A percentile compares a stretch with the other conserved stretches of the same genome.
phyloP scores from a whole-genome alignment of 2,113 vertebrate species.

The Lethenteron reissneri region DNA sequence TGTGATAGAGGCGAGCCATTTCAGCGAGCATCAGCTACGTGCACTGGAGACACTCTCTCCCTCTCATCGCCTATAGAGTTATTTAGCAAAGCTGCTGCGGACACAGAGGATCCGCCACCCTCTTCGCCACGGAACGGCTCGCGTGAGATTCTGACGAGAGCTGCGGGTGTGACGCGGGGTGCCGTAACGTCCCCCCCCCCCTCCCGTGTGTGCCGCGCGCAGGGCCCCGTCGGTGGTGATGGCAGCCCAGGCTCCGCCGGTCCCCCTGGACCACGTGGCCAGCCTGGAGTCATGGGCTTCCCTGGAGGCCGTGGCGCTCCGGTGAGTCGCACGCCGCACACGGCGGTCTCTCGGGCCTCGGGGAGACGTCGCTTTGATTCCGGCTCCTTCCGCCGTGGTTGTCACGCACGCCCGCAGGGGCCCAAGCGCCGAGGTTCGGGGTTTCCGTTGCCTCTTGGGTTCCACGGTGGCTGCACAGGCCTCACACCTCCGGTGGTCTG shows the following conservation, averaged over 20 bases:
- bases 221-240: neutral
- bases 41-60: too few species aligned
- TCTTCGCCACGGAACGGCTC: neutral
- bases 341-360: too few species aligned
- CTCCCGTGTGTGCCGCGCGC: neutral
- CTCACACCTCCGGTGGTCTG: too few species aligned
- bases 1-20: too few species aligned
- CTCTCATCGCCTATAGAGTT: neutral
- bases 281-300: conserved; percentile 5
- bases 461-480: too few species aligned
- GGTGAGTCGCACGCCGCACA: neutral
- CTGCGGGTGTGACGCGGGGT: too few species aligned
- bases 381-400: too few species aligned
- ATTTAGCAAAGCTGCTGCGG: neutral
- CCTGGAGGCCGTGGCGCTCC: neutral
- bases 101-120: neutral
- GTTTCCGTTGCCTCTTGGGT: too few species aligned
- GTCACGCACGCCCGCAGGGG: too few species aligned
- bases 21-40: too few species aligned
- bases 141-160: neutral
- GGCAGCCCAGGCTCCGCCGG: neutral
- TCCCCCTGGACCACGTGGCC: neutral
- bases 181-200: neutral
- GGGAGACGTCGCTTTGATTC: too few species aligned
- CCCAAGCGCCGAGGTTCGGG: too few species aligned